Evolutionary conservation across 2,113 vertebrate genomes (phyloP), one percentile per base, ranked within the genome.

Genomic region (Smithornis capensis): DNA sequence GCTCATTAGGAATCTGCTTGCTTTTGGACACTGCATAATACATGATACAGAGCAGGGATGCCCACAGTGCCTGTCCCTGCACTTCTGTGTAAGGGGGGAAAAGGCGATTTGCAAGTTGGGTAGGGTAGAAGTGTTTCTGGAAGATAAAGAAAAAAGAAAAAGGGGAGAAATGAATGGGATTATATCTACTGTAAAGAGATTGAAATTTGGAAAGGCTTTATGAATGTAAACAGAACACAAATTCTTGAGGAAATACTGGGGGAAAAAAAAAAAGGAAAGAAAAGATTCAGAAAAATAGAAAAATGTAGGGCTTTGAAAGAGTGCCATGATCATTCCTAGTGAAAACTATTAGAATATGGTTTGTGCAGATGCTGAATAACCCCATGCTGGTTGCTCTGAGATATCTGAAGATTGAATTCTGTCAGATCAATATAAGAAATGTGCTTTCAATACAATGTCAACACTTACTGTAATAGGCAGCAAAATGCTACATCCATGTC

Each of bases 331-430:
- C 63, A 85, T 93, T 93, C 52, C 59, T 89, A 56, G 83, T 68
- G 80, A 96, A 94, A 96, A 85, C 52, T 83, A 44, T 83, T 83
- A 87, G 42, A 84, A 75, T 38, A 52, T 1, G 4, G n/a, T 89
- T 83, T 95, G 90, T 63, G 85, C 63, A 89, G 65, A 53, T 79
- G 53, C 55, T 89, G 90, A 93, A 92, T 83, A 94, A 91, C 80
- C 89, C 47, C 91, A 71, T 87, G 80, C 77, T 92, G 79, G 42
- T 89, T 90, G 69, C 83, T 91, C 73, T 55, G 69, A 94, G 53
- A 45, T 95, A 71, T 17, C 74, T 90, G 59, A 57, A 95, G 92
- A 96, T 91, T 95, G 83, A 94, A 96, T 96, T 95, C 83, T 94
- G 75, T 75, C 90, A 83, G 90, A 95, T 97, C 91, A 92, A 79